A percentile compares a stretch with the other conserved stretches of the same genome.
phyloP scores from a whole-genome alignment of 2,797 vertebrate genomes.

The Ctenosaura bakeri region DNA sequence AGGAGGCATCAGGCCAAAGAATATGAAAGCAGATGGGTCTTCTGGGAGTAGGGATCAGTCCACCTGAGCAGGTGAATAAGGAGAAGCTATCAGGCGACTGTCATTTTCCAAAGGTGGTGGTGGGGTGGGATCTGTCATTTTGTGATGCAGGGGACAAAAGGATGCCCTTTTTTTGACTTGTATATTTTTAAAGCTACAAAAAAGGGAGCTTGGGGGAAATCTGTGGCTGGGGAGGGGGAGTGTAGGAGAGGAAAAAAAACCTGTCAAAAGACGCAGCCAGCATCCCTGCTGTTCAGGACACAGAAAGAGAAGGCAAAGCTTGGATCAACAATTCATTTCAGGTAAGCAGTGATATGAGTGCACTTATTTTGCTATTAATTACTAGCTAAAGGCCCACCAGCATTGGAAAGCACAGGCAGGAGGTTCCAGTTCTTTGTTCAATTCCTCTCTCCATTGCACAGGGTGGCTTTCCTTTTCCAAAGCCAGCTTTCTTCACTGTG shows the following conservation, averaged over 20 bases:
- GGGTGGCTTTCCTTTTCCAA: not conserved
- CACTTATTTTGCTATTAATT: not conserved
- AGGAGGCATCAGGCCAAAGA: slow-evolving; percentile 70
- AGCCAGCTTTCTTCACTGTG: not conserved
- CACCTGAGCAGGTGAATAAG: slow-evolving; percentile 58
- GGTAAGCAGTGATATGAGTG: not conserved
- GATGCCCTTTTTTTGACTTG: accelerated
- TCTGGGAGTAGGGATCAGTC: slow-evolving; percentile 52
- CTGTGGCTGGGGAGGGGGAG: not conserved
- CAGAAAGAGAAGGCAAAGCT: accelerated
- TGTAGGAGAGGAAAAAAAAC: not conserved
- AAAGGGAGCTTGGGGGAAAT: not conserved
- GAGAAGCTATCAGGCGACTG: slow-evolving; percentile 12
- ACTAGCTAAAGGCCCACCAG: not conserved
- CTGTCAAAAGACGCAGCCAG: not conserved
- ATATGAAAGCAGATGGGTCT: slow-evolving; percentile 63
- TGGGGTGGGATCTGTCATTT: not conserved
- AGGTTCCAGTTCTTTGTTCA: not conserved
- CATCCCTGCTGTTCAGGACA: not conserved
- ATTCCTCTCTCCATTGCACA: too few species aligned
- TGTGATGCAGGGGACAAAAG: not conserved
- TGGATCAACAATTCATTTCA: not conserved
- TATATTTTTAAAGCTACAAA: accelerated
- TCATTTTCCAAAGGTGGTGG: slow-evolving; percentile 6
- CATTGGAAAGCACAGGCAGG: not conserved